Percentiles rank a stretch among this genome's conserved stretches.
Evolutionary conservation across 2,888 invertebrate species (phyloP).

Genomic region (Epistrophella euchroma): DNA sequence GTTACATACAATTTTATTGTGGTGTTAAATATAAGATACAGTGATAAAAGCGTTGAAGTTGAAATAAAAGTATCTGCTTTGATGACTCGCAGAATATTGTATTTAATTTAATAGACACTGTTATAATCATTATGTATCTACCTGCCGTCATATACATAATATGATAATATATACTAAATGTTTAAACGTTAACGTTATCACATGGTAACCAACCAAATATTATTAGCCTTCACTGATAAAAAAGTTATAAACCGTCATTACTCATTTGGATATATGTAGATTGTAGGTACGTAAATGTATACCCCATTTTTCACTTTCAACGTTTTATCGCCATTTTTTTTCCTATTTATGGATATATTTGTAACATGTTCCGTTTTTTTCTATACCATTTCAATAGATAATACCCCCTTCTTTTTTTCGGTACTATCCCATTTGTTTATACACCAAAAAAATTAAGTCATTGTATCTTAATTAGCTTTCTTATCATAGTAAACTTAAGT

Average conservation of each 20-base stretch:
- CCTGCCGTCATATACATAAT: too few relatives aligned
- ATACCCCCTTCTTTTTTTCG: conserved; percentile 13
- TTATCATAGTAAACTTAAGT: conserved; percentile 54
- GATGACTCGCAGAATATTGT: too few relatives aligned
- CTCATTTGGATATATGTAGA: not conserved
- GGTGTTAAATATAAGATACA: too few relatives aligned
- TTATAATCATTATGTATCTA: too few relatives aligned
- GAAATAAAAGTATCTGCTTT: too few relatives aligned
- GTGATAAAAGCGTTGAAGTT: too few relatives aligned
- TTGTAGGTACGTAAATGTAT: too few relatives aligned
- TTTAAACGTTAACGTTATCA: not conserved
- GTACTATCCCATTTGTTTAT: conserved; percentile 55
- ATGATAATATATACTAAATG: too few relatives aligned
- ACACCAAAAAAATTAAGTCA: conserved; percentile 57
- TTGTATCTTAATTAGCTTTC: conserved; percentile 74
- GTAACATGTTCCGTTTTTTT: conserved; percentile 26
- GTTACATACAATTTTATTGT: too few relatives aligned
- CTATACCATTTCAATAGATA: conserved; percentile 14
- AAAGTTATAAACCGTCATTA: conserved; percentile 1
- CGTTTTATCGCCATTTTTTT: conserved; percentile 9
- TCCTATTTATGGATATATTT: conserved; percentile 21
- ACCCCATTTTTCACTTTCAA: not conserved
- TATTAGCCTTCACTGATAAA: conserved; percentile 7
- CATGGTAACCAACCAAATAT: conserved; percentile 19
- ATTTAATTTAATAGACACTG: too few relatives aligned